These are phyloP conservation scores for Linhomoeus sp. DNA, from an alignment of 2,888 invertebrate genomes.

Conservation along the genomic window DNA sequence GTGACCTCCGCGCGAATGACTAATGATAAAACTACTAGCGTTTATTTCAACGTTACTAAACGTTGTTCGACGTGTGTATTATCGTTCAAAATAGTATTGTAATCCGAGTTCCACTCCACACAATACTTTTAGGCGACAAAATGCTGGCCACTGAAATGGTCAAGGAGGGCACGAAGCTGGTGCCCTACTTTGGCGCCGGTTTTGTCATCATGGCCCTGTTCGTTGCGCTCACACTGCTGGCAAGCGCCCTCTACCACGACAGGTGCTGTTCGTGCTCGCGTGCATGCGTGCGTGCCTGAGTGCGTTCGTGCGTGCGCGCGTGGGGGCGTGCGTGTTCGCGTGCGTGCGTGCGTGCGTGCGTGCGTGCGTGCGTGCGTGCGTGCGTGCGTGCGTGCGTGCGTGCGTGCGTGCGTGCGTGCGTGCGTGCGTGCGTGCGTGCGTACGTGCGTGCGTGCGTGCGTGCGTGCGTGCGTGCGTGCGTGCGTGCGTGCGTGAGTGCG, in stretches of 20 bases:
- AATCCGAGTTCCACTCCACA: no score
- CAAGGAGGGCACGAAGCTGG: constrained; percentile 7
- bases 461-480: no score
- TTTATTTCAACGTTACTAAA: neutral
- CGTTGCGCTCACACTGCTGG: constrained; percentile 4
- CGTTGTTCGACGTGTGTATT: neutral
- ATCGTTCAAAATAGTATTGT: neutral
- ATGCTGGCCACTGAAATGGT: constrained; percentile 8
- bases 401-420: no score
- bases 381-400: no score
- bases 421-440: no score
- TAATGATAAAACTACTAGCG: neutral
- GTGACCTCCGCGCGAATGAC: neutral
- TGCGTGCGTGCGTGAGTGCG: no score
- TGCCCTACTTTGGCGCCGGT: constrained; percentile 7
- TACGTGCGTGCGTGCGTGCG: no score
- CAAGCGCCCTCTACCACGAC: constrained; percentile 2
- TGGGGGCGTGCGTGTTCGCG: neutral
- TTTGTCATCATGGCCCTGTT: constrained; percentile 6
- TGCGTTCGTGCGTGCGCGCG: no score
- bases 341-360: neutral
- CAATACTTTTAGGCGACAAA: no score
- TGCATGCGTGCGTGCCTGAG: neutral
- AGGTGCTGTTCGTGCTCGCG: neutral
- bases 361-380: no score